Evolutionary conservation across 2,888 invertebrate genomes (phyloP), one percentile per base, ranked within the genome.

Genomic region (Spicauda simplicius): DNA sequence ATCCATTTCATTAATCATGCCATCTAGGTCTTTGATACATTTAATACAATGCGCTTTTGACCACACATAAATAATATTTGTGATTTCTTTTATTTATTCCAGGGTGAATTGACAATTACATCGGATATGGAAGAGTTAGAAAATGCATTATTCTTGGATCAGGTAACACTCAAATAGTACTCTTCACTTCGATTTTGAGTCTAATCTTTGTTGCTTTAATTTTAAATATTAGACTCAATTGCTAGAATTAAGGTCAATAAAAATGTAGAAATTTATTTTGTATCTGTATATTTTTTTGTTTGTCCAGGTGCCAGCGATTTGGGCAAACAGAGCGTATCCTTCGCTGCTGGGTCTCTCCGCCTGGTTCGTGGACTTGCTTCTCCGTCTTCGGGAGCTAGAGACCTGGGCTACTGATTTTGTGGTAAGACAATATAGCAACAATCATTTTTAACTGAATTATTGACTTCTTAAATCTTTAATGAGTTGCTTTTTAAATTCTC

Each of bases 361-460:
- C 45, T 99, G 99, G 99, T 99, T 98, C 86, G 96, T 98, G 37
- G 99, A 99, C 86, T 93, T 99, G 63, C 94, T 98, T 12, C 92
- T 97, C 55, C 94, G 99, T 67, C 94, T 98, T 68, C 95, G 98
- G 77, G 98, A 98, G 82, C 85, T 98, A 61, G 98, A 99, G 88
- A 97, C 97, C 0, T 99, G 99, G 99, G 97, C 97, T 30, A 97
- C 97, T 1, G 99, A 99, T 91, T 99, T 99, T 93, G 97, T 97
- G 78, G 97, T 97, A 88, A 93, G 94, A 33, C 14, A 10, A 18
- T 33, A 6, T 25, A 25, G 5, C 5, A 5, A 25, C 5, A 30
- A n/a, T n/a, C 14, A 30, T 59, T 69, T 72, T 30, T 11, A 54
- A 33, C 10, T 33, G 8, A 25, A 25, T 25, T 25, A 25, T 25